A percentile compares a stretch with the other conserved stretches of the same genome.
These are phyloP conservation scores for Drosophila seclusa DNA, from an alignment of 2,888 invertebrate genomes.

Conservation along the genomic window DNA sequence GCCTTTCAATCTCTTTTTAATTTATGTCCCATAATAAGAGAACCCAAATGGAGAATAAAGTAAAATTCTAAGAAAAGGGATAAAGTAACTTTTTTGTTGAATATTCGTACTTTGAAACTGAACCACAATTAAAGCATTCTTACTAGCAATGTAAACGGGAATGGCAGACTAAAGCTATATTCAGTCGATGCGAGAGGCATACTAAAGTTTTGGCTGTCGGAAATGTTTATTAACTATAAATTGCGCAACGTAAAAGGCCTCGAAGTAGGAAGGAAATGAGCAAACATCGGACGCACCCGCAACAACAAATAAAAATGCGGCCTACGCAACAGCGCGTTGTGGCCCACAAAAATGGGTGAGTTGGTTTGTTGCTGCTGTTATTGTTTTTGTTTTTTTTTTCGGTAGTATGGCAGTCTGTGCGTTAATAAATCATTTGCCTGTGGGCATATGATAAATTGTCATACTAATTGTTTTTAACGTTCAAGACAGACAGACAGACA, in stretches of 20 bases:
- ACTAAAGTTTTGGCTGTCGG: conserved; percentile 58
- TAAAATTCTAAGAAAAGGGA: background rate
- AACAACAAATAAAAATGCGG: conserved; percentile 65
- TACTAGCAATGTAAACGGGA: background rate
- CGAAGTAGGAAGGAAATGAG: conserved; percentile 71
- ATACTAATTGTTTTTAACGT: conserved; percentile 82
- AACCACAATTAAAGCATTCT: background rate
- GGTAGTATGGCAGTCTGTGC: conserved; percentile 34
- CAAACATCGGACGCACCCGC: conserved; percentile 75
- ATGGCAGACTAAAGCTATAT: background rate
- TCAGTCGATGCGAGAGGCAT: conserved; percentile 19
- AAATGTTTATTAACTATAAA: conserved; percentile 78
- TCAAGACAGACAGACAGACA: conserved; percentile 56
- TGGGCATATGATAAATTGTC: conserved; percentile 82
- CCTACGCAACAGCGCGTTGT: conserved; percentile 39
- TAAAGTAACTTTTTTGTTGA: background rate
- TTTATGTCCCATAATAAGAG: background rate
- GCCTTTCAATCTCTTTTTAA: background rate
- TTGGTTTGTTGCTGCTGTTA: conserved; percentile 35
- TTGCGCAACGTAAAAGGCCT: conserved; percentile 61
- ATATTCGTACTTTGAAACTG: background rate
- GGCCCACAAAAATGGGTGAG: conserved; percentile 24
- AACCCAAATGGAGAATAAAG: background rate
- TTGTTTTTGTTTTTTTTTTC: conserved; percentile 19
- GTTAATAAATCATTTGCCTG: conserved; percentile 76